Percentiles rank a stretch among this genome's conserved stretches.
Evolutionary conservation across 2,113 vertebrate genomes (phyloP).

Genomic region (Saiga tatarica): DNA sequence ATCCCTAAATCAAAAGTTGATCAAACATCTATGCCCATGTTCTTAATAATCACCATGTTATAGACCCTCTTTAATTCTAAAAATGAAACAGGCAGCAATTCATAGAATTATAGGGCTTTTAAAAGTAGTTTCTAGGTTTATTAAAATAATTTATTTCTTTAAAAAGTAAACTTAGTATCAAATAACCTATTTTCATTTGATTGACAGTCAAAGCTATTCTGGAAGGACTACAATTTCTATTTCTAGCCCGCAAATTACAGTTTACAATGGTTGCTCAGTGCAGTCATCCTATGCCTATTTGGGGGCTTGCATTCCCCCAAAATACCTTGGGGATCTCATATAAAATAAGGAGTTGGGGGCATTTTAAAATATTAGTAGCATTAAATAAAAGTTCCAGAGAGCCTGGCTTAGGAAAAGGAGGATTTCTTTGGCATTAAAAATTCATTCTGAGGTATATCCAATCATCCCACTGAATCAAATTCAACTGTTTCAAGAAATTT

Average conservation of each 20-base stretch:
- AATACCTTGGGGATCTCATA: background rate
- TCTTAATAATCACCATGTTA: background rate
- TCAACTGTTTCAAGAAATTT: background rate
- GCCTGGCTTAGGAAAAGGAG: background rate
- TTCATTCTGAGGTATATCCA: background rate
- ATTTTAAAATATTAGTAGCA: background rate
- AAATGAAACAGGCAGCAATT: background rate
- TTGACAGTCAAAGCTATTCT: background rate
- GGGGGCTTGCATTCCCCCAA: background rate
- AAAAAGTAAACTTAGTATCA: background rate
- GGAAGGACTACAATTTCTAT: background rate
- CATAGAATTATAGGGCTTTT: background rate
- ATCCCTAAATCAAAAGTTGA: background rate
- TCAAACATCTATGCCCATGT: background rate
- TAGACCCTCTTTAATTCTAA: background rate
- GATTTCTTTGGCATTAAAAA: background rate
- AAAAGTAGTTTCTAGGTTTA: background rate
- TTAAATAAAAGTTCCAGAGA: background rate
- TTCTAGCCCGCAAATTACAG: background rate
- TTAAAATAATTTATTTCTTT: background rate
- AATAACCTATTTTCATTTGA: background rate
- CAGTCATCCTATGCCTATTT: background rate
- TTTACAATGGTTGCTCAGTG: background rate
- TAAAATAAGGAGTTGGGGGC: background rate
- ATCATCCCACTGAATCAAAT: background rate